Conservation (phyloP, 2,113 vertebrate genomes). For the Callipepla californica region DNA sequence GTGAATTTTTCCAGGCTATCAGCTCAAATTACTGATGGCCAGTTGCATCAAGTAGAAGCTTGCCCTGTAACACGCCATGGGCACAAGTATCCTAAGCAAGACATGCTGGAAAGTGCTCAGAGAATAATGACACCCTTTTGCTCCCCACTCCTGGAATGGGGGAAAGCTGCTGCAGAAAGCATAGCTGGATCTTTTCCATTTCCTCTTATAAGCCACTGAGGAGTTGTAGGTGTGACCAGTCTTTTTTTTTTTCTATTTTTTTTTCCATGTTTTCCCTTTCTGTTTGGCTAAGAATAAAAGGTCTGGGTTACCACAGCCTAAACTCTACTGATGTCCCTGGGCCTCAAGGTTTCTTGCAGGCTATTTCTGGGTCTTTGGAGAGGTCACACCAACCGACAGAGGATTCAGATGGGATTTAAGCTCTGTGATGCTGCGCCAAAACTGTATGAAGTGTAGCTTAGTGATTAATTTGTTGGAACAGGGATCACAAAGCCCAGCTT, state of each 20-base stretch:
- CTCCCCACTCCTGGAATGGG: neutral
- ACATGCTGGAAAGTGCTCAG: neutral
- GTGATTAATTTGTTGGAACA: neutral
- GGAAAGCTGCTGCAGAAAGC: neutral
- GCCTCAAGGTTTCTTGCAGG: neutral
- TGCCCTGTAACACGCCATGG: neutral
- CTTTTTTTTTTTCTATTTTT: neutral
- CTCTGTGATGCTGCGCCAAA: neutral
- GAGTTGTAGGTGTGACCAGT: neutral
- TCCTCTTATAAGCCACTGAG: slow-evolving; percentile 1
- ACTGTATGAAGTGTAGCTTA: neutral
- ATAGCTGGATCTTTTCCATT: neutral
- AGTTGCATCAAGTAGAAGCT: neutral
- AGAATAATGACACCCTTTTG: slow-evolving; percentile 19
- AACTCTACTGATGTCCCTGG: neutral
- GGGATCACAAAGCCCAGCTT: neutral
- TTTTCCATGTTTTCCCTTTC: neutral
- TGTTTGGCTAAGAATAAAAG: slow-evolving; percentile 7
- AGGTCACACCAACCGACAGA: neutral
- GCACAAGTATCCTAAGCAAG: neutral
- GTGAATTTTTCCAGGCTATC: neutral
- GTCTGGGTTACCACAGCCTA: neutral
- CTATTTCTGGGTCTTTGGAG: neutral
- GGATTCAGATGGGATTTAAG: neutral
- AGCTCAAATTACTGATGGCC: neutral